Evolutionary conservation across 2,888 invertebrate species (phyloP), one percentile per base, ranked within the genome.

Genomic region (Lydus trimaculatus): DNA sequence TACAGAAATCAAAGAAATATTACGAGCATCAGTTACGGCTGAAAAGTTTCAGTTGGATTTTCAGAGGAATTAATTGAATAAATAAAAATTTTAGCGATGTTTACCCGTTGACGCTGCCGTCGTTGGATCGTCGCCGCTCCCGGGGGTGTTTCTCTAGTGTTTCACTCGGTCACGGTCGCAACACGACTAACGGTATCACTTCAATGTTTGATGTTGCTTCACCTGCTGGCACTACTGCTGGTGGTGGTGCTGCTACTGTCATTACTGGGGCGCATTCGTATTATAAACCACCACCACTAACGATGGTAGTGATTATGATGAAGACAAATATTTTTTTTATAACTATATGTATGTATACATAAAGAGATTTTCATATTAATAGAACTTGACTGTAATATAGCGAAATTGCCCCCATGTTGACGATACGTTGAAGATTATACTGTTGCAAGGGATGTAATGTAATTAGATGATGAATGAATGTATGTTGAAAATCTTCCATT

Each of bases 121-220:
- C 7, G 63, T 62, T 36, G 43, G 8, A 17, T 0, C 63, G 28
- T 17, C 17, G 43, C 25, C 48, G 39, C 13, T 63, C 31, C 11
- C 33, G 63, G 28, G 52, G 63, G 63, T 52, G 48, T 23, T 43
- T 52, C 63, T 23, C 13, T 65, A 43, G 28, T 63, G 58, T 69
- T 68, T 70, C 71, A 73, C 71, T 72, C 71, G 71, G 71, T 70
- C 72, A 73, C 76, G 73, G 74, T 72, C 75, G 75, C 75, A 76
- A 73, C 75, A 76, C 73, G 75, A 76, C 76, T 76, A 74, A 69
- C 74, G 69, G 71, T 73, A 69, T 70, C 25, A 56, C 28, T 56
- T 20, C 20, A 48, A 13, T 73, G 71, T 66, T 69, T 74, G 73
- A 70, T 70, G 75, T 70, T 69, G 71, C 75, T 73, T 67, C 73